These are phyloP conservation scores for Cirrhinus mrigala DNA, from an alignment of 2,797 vertebrate genomes.

Conservation along the genomic window DNA sequence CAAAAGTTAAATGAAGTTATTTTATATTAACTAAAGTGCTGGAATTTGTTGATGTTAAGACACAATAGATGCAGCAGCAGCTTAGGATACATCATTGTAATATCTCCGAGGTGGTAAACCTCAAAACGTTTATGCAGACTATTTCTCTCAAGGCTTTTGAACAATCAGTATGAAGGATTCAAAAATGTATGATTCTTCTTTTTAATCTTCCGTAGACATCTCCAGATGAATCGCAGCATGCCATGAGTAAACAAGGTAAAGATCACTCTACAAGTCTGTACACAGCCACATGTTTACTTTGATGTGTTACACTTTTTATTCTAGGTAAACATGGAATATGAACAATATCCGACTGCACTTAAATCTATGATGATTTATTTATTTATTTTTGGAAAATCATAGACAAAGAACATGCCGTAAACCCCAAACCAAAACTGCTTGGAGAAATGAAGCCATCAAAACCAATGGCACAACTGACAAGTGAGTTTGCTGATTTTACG, in stretches of 20 bases:
- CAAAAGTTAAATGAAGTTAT: neutral
- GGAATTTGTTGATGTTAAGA: neutral
- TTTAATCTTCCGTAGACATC: neutral
- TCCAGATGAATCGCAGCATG: neutral
- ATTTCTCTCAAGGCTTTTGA: neutral
- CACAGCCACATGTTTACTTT: neutral
- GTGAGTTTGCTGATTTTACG: constrained; percentile 61
- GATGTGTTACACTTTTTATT: neutral
- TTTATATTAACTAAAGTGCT: too few relatives aligned
- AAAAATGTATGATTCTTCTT: neutral
- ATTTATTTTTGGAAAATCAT: neutral
- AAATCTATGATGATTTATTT: neutral
- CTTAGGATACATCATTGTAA: neutral
- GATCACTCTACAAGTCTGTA: neutral
- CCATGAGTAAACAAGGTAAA: constrained; percentile 38
- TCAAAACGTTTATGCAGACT: neutral
- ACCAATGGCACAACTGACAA: constrained; percentile 77
- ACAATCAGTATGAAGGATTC: neutral
- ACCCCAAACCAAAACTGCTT: neutral
- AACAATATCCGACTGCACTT: neutral
- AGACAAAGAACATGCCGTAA: rapidly evolving
- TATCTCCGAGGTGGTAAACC: neutral
- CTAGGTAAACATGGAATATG: neutral
- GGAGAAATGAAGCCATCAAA: constrained; percentile 64
- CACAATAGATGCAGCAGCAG: neutral